phyloP scores from a whole-genome alignment of 1,140 invertebrate genomes.

The Pectinophora gossypiella region DNA sequence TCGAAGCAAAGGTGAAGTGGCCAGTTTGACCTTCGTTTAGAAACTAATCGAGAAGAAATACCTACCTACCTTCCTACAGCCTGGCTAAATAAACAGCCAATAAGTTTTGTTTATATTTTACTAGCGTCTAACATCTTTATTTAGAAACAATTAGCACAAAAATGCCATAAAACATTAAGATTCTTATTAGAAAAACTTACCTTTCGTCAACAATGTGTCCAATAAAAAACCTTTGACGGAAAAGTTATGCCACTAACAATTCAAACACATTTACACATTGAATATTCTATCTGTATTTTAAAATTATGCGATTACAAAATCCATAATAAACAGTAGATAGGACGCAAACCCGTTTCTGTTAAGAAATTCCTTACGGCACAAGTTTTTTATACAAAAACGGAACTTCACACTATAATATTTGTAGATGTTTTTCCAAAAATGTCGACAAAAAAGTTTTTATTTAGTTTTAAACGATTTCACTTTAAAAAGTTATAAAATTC shows the following conservation, averaged over 20 bases:
- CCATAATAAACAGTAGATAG: conserved; percentile 13
- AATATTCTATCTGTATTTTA: conserved; percentile 7
- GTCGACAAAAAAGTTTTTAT: conserved; percentile 1
- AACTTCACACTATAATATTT: conserved; percentile 10
- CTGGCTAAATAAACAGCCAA: too few relatives aligned
- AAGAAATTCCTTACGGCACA: conserved; percentile 15
- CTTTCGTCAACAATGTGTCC: too few relatives aligned
- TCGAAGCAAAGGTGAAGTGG: neutral
- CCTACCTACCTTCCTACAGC: neutral
- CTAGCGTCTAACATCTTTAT: too few relatives aligned
- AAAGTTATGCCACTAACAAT: too few relatives aligned
- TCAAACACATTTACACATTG: neutral
- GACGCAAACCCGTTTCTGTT: conserved; percentile 19
- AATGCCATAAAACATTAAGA: too few relatives aligned
- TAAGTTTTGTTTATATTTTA: too few relatives aligned
- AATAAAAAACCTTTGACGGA: too few relatives aligned
- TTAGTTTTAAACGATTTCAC: conserved; percentile 17
- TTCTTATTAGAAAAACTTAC: too few relatives aligned
- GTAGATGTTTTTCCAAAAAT: neutral
- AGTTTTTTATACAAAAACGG: neutral
- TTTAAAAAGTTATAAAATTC: conserved; percentile 8
- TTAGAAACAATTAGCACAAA: too few relatives aligned
- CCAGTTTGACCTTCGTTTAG: conserved; percentile 1
- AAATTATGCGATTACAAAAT: conserved; percentile 29
- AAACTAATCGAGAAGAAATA: neutral